Conservation (phyloP, 1,140 invertebrate genomes). For the Prorops nasuta region DNA sequence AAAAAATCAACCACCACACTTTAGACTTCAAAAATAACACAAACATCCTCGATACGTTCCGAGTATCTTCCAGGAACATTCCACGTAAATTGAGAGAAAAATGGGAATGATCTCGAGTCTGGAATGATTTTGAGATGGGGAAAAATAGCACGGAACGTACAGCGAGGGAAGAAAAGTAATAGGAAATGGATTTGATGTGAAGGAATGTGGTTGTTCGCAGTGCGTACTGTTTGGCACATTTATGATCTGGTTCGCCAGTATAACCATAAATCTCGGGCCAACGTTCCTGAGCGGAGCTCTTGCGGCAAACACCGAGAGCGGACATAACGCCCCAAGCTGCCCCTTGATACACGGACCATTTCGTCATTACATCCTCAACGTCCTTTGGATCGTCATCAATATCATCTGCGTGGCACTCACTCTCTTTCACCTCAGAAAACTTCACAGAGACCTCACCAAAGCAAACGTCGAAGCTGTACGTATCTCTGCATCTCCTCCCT, state of each 20-base stretch:
- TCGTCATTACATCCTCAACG: constrained; percentile 85
- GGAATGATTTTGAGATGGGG: no score
- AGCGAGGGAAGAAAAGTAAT: no score
- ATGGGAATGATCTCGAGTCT: no score
- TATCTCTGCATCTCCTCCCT: constrained; percentile 7
- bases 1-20: no score
- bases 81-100: no score
- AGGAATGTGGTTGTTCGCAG: constrained; percentile 55
- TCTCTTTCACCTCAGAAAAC: constrained; percentile 78
- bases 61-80: no score
- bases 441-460: constrained; percentile 81
- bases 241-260: constrained; percentile 90
- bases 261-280: constrained; percentile 88
- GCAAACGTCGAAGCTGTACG: constrained; percentile 65
- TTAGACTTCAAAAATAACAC: no score
- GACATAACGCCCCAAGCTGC: constrained; percentile 75
- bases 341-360: constrained; percentile 78
- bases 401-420: constrained; percentile 84
- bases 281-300: constrained; percentile 84
- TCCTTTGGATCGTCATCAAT: constrained; percentile 87
- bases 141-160: no score
- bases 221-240: constrained; percentile 89
- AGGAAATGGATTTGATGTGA: no score
- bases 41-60: no score
- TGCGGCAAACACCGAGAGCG: constrained; percentile 78